These are phyloP conservation scores for Shargacucullia verbasci DNA, from an alignment of 2,888 invertebrate genomes.

Conservation along the genomic window DNA sequence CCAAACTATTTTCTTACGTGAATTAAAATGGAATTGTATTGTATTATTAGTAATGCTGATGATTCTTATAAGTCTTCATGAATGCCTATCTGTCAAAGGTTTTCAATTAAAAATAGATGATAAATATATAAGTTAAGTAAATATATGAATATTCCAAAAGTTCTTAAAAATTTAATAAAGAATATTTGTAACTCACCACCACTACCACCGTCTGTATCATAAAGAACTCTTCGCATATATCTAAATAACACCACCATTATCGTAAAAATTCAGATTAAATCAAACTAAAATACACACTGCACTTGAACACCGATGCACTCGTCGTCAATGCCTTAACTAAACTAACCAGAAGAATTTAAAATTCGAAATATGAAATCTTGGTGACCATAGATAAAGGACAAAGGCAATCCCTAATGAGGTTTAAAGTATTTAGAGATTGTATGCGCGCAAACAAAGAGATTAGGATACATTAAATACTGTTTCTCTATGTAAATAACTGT, in stretches of 20 bases:
- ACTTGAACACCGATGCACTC: constrained; percentile 22
- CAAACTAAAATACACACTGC: constrained; percentile 8
- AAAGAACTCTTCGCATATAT: constrained; percentile 16
- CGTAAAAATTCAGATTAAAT: constrained; percentile 14
- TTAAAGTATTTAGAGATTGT: constrained; percentile 54
- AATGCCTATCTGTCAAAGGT: too few relatives aligned
- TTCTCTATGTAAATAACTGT: constrained; percentile 14
- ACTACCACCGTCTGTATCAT: constrained; percentile 1
- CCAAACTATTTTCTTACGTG: too few relatives aligned
- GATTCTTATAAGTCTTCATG: too few relatives aligned
- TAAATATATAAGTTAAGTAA: too few relatives aligned
- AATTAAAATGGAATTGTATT: too few relatives aligned
- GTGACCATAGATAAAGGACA: constrained; percentile 48
- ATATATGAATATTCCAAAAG: too few relatives aligned
- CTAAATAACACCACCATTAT: constrained; percentile 28
- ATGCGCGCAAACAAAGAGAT: constrained; percentile 42
- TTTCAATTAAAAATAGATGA: too few relatives aligned
- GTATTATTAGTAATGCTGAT: too few relatives aligned
- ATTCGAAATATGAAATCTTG: constrained; percentile 38
- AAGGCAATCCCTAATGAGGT: constrained; percentile 56
- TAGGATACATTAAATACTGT: constrained; percentile 15
- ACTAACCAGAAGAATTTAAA: constrained; percentile 42
- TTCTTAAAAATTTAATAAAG: too few relatives aligned
- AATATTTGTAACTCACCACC: constrained; percentile 14
- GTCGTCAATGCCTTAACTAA: constrained; percentile 24